Base-by-base conservation (phyloP, 2,888 invertebrate species). In the Yponomeuta plumbellus region DNA sequence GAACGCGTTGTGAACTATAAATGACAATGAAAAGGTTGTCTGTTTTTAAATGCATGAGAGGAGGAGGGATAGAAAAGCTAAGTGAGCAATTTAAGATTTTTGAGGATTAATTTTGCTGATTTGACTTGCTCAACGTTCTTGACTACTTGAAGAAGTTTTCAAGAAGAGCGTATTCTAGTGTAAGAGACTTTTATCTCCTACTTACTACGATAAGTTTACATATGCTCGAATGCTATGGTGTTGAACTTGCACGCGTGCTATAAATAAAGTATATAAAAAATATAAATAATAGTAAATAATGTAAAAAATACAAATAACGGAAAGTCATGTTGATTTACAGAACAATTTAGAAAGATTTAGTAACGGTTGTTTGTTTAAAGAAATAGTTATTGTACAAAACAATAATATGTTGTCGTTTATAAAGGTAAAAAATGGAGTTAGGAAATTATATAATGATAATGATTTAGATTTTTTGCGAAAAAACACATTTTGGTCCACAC, bases 171-270 rank as follows among this genome's bases (percentile, higher is more conserved):
- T 34, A 59, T 40, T 63, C 22, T 58, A 57, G 39, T 66, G 23
- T 69, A 81, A 84, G 83, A 80, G 76, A 78, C 81, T 85, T 86
- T 86, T 85, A 85, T 84, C 84, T 85, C 80, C 79, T 84, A 81
- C 79, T 64, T 69, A 74, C 71, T 71, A 68, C 67, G 44, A 52
- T 52, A 52, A 70, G 68, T 70, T 74, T 83, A 83, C 85, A 79
- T 79, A 82, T 72, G 87, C 88, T 86, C 82, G 84, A 84, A 83
- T 76, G 88, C 87, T 88, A 80, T 80, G 75, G 84, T 87, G 87
- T 88, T 83, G 84, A 85, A 84, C 44, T 74, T 83, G 88, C 90
- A 89, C 89, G 90, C 88, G 84, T 85, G 85, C 85, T 84, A 76
- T 79, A 39, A 40, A 44, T 66, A 58, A 65, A 11, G 21, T 63